These are phyloP conservation scores for Oncorhynchus tshawytscha DNA, from an alignment of 2,113 vertebrate genomes.

Conservation along the genomic window DNA sequence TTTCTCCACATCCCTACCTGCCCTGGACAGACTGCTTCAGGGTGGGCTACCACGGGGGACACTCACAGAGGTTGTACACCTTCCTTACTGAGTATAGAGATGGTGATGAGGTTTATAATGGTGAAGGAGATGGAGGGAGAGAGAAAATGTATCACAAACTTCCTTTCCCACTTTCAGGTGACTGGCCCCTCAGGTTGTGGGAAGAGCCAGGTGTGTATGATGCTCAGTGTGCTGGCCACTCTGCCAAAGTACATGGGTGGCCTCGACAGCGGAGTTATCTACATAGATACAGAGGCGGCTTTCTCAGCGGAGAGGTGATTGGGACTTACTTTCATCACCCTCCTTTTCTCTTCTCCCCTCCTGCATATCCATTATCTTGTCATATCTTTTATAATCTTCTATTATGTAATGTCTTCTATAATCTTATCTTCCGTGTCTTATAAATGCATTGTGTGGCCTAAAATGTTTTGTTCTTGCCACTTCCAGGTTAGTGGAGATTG, in stretches of 20 bases:
- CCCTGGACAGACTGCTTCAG: constrained; percentile 72
- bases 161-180: constrained; percentile 62
- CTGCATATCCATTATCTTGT: no score
- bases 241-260: constrained; percentile 78
- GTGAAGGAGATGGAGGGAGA: neutral
- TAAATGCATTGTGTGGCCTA: neutral
- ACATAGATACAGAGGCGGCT: constrained; percentile 82
- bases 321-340: no score
- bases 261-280: constrained; percentile 76
- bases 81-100: no score
- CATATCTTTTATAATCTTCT: no score
- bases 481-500: constrained; percentile 78
- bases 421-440: neutral
- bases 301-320: constrained; percentile 83
- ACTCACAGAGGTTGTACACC: constrained; percentile 78
- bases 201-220: constrained; percentile 85
- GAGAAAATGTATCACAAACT: neutral
- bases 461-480: neutral
- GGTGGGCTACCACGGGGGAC: constrained; percentile 80
- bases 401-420: no score
- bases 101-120: neutral
- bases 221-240: constrained; percentile 81
- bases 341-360: no score
- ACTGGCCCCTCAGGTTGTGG: constrained; percentile 85
- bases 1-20: constrained; percentile 70